phyloP scores from a whole-genome alignment of 2,113 vertebrate genomes.

The Elgaria multicarinata region DNA sequence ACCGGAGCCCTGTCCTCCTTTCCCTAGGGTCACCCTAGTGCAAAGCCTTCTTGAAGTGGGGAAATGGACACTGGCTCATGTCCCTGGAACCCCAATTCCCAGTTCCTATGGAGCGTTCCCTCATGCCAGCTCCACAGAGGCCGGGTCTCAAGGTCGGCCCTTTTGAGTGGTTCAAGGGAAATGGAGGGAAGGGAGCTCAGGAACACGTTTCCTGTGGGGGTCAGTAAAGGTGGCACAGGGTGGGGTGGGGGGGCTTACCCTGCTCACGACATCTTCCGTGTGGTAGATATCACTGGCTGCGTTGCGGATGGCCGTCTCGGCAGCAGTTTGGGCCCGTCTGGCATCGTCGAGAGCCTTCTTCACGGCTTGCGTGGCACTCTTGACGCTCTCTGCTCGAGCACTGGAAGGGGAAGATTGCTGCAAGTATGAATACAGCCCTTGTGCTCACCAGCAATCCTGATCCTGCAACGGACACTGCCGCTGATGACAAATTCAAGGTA shows the following conservation, averaged over 20 bases:
- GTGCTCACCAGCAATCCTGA: not conserved
- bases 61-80: not conserved
- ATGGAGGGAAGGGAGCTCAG: not conserved
- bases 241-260: slow-evolving; percentile 45
- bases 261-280: slow-evolving; percentile 81
- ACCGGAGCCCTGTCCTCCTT: too few relatives aligned
- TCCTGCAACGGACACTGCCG: not conserved
- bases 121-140: not conserved
- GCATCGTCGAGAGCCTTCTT: slow-evolving; percentile 87
- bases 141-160: not conserved
- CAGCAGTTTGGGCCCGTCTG: slow-evolving; percentile 82
- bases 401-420: slow-evolving; percentile 55
- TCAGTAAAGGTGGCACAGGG: not conserved
- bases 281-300: slow-evolving; percentile 85
- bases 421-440: not conserved
- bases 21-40: too few relatives aligned
- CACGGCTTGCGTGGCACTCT: slow-evolving; percentile 83
- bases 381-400: slow-evolving; percentile 85
- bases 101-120: not conserved
- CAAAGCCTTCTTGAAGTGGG: not conserved
- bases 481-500: not conserved
- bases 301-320: slow-evolving; percentile 84
- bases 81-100: not conserved
- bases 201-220: not conserved
- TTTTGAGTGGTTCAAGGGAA: not conserved